A percentile compares a stretch with the other conserved stretches of the same genome.
Evolutionary conservation across 2,113 vertebrate genomes (phyloP).

Genomic region (Ophiodon elongatus): DNA sequence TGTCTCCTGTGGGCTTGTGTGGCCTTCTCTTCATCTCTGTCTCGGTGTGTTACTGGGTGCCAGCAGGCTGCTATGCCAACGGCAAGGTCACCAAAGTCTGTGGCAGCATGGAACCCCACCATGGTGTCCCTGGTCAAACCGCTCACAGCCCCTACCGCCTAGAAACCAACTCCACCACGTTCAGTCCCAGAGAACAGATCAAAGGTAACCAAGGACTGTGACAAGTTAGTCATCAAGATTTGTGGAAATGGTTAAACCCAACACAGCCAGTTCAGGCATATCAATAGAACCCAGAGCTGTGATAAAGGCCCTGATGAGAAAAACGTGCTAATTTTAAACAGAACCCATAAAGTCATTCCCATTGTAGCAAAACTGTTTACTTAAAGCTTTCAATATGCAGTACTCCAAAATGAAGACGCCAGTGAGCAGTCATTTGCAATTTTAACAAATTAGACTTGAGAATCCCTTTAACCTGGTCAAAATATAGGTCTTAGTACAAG

Average conservation of each 20-base stretch:
- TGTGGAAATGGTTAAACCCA: too few species aligned
- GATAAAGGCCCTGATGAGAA: neutral
- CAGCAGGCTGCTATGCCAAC: slow-evolving; percentile 75
- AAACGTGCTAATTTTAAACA: neutral
- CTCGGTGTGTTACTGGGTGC: slow-evolving; percentile 6
- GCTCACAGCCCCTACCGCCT: slow-evolving; percentile 76
- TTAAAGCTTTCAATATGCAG: neutral
- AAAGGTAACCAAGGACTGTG: slow-evolving; percentile 80
- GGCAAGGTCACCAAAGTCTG: slow-evolving; percentile 84
- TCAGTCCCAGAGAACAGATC: slow-evolving; percentile 84
- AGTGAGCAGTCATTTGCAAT: neutral
- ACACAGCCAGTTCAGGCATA: neutral
- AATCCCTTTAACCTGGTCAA: neutral
- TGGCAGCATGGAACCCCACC: slow-evolving; percentile 84
- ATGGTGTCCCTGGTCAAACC: slow-evolving; percentile 68
- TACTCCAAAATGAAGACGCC: neutral
- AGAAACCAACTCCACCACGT: slow-evolving; percentile 78
- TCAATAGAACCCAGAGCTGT: neutral
- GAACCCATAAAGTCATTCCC: neutral
- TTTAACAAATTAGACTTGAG: neutral
- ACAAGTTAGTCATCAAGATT: neutral
- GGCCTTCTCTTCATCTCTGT: slow-evolving; percentile 41
- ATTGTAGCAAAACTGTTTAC: neutral
- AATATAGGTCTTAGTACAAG: neutral
- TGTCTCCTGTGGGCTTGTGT: slow-evolving; percentile 61